Conservation (phyloP, 2,888 invertebrate species). For the Cheilosia impressa region DNA sequence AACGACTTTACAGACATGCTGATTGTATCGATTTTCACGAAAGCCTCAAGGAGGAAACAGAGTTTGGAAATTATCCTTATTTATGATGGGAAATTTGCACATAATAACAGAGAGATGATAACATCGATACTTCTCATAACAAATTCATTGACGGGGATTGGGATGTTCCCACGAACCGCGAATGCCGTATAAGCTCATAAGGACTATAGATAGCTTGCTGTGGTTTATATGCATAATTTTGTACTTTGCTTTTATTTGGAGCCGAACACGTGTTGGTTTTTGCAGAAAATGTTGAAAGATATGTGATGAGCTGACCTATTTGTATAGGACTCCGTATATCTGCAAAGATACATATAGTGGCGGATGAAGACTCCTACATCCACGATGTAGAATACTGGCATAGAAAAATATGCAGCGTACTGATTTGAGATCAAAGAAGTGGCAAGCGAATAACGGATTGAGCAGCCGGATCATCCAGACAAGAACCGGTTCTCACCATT, state of each 20-base stretch:
- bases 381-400: too few species aligned
- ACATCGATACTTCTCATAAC: slow-evolving; percentile 37
- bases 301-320: too few species aligned
- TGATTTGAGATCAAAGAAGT: too few species aligned
- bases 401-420: too few species aligned
- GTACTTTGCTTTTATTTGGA: background rate
- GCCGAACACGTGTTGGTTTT: background rate
- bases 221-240: too few species aligned
- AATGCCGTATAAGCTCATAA: background rate
- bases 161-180: background rate
- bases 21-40: slow-evolving; percentile 40
- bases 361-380: too few species aligned
- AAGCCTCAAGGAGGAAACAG: background rate
- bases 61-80: slow-evolving; percentile 11
- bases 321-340: too few species aligned
- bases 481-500: too few species aligned
- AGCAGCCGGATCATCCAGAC: too few species aligned
- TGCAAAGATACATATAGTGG: too few species aligned
- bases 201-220: background rate
- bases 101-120: slow-evolving; percentile 34
- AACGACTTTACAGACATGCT: background rate
- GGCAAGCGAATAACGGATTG: too few species aligned
- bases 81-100: slow-evolving; percentile 44
- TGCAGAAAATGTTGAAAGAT: too few species aligned
- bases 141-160: slow-evolving; percentile 43